Percentiles rank a stretch among this genome's conserved stretches.
Conservation (phyloP, 1,140 invertebrate genomes). For the Drosophila neocordata region DNA sequence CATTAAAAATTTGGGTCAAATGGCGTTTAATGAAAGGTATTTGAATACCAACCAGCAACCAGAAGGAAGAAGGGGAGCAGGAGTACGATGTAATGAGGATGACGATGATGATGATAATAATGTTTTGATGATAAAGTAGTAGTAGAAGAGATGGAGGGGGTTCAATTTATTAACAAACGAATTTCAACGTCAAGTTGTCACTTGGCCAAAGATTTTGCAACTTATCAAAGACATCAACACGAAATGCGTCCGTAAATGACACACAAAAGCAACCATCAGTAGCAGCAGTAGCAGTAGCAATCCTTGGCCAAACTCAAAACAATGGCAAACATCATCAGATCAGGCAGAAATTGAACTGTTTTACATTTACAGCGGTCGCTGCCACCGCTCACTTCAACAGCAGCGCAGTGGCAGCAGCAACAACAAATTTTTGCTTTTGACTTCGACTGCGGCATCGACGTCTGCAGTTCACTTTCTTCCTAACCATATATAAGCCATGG, state of each 20-base stretch:
- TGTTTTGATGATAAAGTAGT: too few species aligned
- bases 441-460: constrained; percentile 26
- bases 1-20: constrained; percentile 64
- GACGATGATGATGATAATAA: too few species aligned
- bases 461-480: constrained; percentile 75
- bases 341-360: constrained; percentile 66
- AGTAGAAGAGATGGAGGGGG: neutral
- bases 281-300: constrained; percentile 4
- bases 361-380: constrained; percentile 61
- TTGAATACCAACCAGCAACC: neutral
- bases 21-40: constrained; percentile 51
- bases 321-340: constrained; percentile 29
- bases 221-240: constrained; percentile 51
- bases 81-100: constrained; percentile 15
- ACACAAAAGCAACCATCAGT: constrained; percentile 21
- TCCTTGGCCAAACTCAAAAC: constrained; percentile 21
- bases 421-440: constrained; percentile 20
- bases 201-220: constrained; percentile 55
- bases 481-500: constrained; percentile 81
- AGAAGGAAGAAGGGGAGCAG: constrained; percentile 16
- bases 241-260: constrained; percentile 56
- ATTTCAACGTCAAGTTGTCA: constrained; percentile 41
- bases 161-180: constrained; percentile 58
- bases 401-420: neutral
- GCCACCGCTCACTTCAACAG: constrained; percentile 25